Percentiles rank a stretch among this genome's conserved stretches.
Evolutionary conservation across 2,797 vertebrate genomes (phyloP).

Genomic region (Agapornis canus): DNA sequence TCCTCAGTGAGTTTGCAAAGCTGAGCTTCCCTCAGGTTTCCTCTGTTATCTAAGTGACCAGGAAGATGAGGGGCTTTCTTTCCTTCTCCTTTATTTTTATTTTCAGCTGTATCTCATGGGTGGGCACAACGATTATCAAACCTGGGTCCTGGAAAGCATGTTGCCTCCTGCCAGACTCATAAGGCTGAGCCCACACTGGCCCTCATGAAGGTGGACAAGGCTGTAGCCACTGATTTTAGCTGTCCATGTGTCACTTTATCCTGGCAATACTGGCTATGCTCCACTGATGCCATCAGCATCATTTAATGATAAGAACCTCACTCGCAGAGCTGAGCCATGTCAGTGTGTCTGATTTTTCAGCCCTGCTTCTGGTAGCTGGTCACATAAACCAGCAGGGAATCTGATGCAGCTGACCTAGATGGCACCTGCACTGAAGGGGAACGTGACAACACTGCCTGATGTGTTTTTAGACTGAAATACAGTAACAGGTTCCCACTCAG

Average conservation of each 20-base stretch:
- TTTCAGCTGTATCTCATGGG: not conserved
- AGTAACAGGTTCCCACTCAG: not conserved
- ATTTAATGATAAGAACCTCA: not conserved
- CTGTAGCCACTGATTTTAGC: not conserved
- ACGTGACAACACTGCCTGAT: accelerated
- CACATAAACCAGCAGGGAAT: not conserved
- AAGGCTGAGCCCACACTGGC: not conserved
- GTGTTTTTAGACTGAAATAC: not conserved
- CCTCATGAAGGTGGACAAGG: not conserved
- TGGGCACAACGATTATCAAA: not conserved
- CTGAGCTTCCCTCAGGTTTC: not conserved
- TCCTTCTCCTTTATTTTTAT: not conserved
- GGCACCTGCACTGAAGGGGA: not conserved
- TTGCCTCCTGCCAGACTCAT: not conserved
- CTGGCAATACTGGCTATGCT: not conserved
- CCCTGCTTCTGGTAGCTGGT: not conserved
- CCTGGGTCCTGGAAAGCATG: not conserved
- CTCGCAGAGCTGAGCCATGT: not conserved
- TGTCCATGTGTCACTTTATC: not conserved
- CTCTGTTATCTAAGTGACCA: not conserved
- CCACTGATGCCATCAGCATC: not conserved
- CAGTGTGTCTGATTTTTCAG: not conserved
- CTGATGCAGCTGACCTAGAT: not conserved
- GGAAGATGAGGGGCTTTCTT: not conserved
- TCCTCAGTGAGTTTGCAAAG: not conserved